Base-by-base conservation (phyloP, 2,797 vertebrate genomes). In the Kryptopterus vitreolus region DNA sequence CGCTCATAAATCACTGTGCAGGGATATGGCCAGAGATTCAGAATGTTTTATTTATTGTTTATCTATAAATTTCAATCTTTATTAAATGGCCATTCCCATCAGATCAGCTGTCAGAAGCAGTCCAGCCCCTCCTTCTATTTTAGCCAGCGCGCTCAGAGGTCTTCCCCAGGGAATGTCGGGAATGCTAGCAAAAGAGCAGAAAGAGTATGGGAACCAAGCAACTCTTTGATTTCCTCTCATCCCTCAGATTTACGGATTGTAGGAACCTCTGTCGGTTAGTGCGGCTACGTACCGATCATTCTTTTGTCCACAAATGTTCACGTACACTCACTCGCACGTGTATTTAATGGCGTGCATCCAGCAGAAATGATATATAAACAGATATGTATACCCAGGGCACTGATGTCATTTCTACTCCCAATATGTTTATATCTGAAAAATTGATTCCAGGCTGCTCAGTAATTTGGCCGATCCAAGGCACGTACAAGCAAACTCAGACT, bases 121-220 rank as follows among this genome's bases (percentile, higher is more conserved):
- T 73, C 52, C 22, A 65, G 16, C 63, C 77, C 31, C 15, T 22
- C 26, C n/a, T n/a, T 57, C 3, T 48, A 71, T 43, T 65, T 61
- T 62, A 63, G 61, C 53, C 29, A 66, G 48, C 61, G 11, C 26
- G 76, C 55, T 43, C 65, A 1, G 63, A 50, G 53, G 79, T 50
- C 73, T 63, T 63, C 77, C 78, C 68, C 33, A 68, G 81, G 80
- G 81, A 85, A 61, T 77, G 66, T 55, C 79, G 73, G 68, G 82
- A 85, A 83, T 74, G 58, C 68, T 61, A 77, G 65, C 35, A 48
- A n/a, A 70, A 82, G 71, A 79, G 29, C 57, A 65, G 57, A 53
- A 53, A 69, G 77, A 78, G 81, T 79, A 77, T 85, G 84, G 84
- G 84, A 85, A 85, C 79, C 29, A 57, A 73, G 75, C 71, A 63